phyloP scores from a whole-genome alignment of 30 jellyfish, hydroid and myxozoan species.

The Pelagia noctiluca region DNA sequence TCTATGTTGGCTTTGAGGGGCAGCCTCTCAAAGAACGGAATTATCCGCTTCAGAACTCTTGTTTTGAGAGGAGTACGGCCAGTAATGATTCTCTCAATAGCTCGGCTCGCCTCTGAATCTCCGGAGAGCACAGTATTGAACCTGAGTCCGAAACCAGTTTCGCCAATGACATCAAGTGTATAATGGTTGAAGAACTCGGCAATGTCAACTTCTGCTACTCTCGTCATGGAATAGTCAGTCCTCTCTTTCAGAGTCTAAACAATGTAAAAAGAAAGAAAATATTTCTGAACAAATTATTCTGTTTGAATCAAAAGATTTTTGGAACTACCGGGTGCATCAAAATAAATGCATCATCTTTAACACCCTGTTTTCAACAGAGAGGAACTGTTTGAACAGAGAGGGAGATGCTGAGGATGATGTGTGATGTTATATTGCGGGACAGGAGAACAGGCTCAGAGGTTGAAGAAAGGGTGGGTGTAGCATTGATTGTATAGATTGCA shows the following conservation, averaged over 20 bases:
- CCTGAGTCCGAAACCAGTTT: conserved; percentile 59
- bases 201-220: conserved; percentile 54
- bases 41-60: conserved; percentile 22
- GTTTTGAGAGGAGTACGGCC: conserved; percentile 27
- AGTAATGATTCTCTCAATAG: conserved; percentile 22
- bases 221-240: conserved; percentile 15
- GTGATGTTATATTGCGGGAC: no score
- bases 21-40: conserved; percentile 61
- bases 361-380: no score
- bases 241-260: conserved; percentile 43
- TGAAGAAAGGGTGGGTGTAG: no score
- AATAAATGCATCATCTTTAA: no score
- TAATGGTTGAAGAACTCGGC: conserved; percentile 20
- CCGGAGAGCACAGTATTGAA: conserved; percentile 62
- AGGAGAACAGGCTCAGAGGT: no score
- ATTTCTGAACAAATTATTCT: no score
- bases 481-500: no score
- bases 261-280: background rate
- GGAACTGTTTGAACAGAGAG: no score
- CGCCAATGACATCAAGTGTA: conserved; percentile 62
- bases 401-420: no score
- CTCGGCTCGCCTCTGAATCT: conserved; percentile 38
- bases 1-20: conserved; percentile 9
- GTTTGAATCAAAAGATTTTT: no score
- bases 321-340: no score